Evolutionary conservation across 2,888 invertebrate genomes (phyloP), one percentile per base, ranked within the genome.

Genomic region (Lagria hirta): DNA sequence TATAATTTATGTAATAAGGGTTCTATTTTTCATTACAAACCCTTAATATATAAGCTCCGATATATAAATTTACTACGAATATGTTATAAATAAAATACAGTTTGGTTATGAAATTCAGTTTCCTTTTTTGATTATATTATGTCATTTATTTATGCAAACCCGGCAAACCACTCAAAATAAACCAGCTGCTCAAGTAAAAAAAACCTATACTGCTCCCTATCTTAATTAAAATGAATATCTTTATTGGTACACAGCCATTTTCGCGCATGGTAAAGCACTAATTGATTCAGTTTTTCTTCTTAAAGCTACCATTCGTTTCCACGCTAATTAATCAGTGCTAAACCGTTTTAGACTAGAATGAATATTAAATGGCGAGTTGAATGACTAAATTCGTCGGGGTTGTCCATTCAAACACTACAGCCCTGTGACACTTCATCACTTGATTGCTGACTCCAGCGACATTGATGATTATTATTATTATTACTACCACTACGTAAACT

Each of bases 401-500:
- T 24, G 8, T 8, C 8, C 34, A 43, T 43, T 73, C 72, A 79
- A 47, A 78, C 76, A 65, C 77, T 77, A 65, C 77, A 78, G 34
- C 76, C 75, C 49, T 76, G 74, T 40, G 76, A 70, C 32, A 75
- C 73, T 61, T 76, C 75, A 49, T 78, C 78, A 58, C 64, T 72
- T 35, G 72, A 66, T 54, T 75, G 75, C 51, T 75, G 74, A 55
- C 72, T 75, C 76, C 76, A 77, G 33, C 74, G 71, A 57, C 72
- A 75, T 51, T 73, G 74, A 47, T 73, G 73, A 52, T 72, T 48
- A 14, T 57, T 42, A 28, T 28, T 49, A 48, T 71, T 70, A 32
- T 66, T 56, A 16, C 65, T 62, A 41, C 67, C 69, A 48, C 62
- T 68, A 38, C 77, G 73, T 54, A 86, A 71, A 57, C 76, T 81